Conservation (phyloP, 1,140 invertebrate species). For the Drosophila pruinosa region DNA sequence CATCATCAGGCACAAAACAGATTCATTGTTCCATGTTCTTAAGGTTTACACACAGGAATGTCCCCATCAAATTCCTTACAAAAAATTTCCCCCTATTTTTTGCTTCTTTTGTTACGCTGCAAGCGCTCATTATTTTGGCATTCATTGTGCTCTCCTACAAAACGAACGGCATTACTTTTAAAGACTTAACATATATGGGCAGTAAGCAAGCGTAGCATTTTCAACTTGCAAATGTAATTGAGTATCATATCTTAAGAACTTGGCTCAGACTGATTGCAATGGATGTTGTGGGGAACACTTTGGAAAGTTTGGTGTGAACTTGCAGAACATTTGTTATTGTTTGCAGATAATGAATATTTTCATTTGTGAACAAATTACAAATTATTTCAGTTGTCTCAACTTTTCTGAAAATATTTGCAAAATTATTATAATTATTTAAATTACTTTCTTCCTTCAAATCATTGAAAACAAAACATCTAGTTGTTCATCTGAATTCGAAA, state of each 20-base stretch:
- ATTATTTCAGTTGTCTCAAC: no score
- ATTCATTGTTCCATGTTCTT: conserved; percentile 8
- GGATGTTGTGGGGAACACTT: background rate
- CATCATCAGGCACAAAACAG: background rate
- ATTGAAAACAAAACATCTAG: no score
- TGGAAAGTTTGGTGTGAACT: no score
- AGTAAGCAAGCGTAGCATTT: background rate
- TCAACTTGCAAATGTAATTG: background rate
- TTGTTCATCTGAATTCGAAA: no score
- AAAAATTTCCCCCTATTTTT: background rate
- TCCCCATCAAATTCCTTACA: background rate
- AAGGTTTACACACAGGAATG: conserved; percentile 10
- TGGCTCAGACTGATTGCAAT: background rate
- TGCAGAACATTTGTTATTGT: no score
- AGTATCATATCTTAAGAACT: background rate
- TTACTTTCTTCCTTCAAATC: no score
- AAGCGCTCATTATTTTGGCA: conserved; percentile 1
- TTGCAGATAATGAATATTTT: no score
- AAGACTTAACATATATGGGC: background rate
- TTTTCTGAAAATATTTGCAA: no score
- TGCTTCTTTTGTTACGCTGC: background rate
- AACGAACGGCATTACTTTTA: background rate
- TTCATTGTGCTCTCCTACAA: background rate
- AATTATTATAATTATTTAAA: no score
- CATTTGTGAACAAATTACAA: no score